Evolutionary conservation across 2,113 vertebrate genomes (phyloP).

Genomic region (Myotis yumanensis): DNA sequence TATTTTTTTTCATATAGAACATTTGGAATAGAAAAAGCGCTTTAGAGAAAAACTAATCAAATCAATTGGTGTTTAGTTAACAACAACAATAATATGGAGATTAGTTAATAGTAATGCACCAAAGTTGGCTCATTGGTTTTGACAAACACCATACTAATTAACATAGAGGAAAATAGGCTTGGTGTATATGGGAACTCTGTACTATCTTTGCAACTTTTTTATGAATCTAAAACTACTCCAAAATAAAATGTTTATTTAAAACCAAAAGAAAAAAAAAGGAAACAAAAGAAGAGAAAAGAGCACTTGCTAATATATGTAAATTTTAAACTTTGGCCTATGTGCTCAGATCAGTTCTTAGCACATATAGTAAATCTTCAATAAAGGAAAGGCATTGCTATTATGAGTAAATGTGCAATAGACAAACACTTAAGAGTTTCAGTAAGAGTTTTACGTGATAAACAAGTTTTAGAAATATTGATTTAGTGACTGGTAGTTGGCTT

Average conservation of each 20-base stretch:
- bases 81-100: background rate
- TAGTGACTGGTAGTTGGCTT: background rate
- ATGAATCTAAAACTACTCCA: background rate
- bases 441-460: background rate
- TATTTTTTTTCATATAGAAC: background rate
- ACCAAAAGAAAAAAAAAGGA: background rate
- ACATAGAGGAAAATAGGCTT: background rate
- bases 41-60: background rate
- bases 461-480: background rate
- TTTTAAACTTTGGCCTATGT: background rate
- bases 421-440: background rate
- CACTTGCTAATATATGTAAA: background rate
- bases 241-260: slow-evolving; percentile 24
- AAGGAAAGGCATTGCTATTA: background rate
- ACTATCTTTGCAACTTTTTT: background rate
- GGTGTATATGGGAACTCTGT: background rate
- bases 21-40: background rate
- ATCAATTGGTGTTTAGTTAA: background rate
- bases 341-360: background rate
- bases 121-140: background rate
- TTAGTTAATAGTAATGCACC: background rate
- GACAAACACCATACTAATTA: background rate
- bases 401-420: background rate
- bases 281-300: background rate
- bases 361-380: background rate